Evolutionary conservation across 2,797 vertebrate genomes (phyloP), one percentile per base, ranked within the genome.

Genomic region (Semotilus atromaculatus): DNA sequence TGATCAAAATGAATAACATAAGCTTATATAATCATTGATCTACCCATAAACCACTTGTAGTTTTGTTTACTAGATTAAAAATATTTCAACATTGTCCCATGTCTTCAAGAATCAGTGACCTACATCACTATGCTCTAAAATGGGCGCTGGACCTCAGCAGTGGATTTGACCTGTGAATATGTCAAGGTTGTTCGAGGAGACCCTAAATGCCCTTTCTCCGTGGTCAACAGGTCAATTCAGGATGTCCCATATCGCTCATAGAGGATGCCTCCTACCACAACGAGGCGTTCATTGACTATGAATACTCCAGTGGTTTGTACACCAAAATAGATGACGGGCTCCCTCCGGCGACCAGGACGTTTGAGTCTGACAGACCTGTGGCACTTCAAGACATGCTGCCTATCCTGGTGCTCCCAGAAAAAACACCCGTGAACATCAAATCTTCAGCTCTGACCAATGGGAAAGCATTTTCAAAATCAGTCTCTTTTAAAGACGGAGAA

Each of bases 191-290:
- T 84, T 29, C 62, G 11, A 55, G 62, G 31, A 72, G 51, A 84
- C 66, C 72, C 85, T 82, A 85, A 87, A 89, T 79, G 72, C 62
- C 80, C 80, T 88, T 83, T 90, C 75, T 88, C 55, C 76, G 1
- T 91, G 26, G 82, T 80, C 68, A 62, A 84, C 92, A 95, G 95
- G 91, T 92, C 82, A 90, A 74, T 72, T 81, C 88, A 13, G 85
- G 90, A 67, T 86, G 67, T 23, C 73, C 90, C 0, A 48, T 72
- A 13, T 88, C 90, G 3, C 75, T 81, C n/a, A 14, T 83, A 5
- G 92, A 92, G 0, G 90, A 93, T 5, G 23, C 91, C 8, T 88
- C 88, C 80, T 91, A 88, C 86, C 86, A 84, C 71, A 90, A 87
- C 19, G 82, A 90, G 86, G 89, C 88, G 9, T 91, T 89, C 80